phyloP scores from a whole-genome alignment of 2,888 invertebrate species.

The Apamea monoglypha region DNA sequence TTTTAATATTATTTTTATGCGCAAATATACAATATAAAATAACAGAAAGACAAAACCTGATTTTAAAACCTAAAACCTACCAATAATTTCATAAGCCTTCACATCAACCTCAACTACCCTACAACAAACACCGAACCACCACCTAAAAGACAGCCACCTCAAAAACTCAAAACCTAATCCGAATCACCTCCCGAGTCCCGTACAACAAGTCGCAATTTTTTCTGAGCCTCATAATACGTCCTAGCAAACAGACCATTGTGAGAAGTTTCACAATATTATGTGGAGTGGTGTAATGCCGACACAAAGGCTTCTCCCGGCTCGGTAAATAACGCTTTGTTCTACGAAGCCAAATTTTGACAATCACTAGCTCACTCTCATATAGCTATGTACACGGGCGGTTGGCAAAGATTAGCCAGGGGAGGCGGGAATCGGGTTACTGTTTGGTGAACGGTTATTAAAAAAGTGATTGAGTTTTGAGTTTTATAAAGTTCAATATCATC shows the following conservation, averaged over 20 bases:
- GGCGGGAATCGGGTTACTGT: background rate
- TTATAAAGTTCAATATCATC: background rate
- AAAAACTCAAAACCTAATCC: conserved; percentile 72
- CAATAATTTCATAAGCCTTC: background rate
- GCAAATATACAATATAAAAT: background rate
- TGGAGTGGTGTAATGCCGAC: conserved; percentile 89
- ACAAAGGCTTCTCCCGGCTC: conserved; percentile 88
- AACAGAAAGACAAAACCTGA: background rate
- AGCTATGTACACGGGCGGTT: conserved; percentile 77
- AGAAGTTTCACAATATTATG: conserved; percentile 90
- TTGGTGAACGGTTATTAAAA: background rate
- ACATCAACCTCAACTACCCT: background rate
- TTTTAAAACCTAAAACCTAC: background rate
- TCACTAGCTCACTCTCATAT: conserved; percentile 88
- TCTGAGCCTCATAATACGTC: conserved; percentile 81
- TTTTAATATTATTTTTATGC: background rate
- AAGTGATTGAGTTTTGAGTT: background rate
- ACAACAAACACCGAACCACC: background rate
- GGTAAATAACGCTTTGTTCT: conserved; percentile 91
- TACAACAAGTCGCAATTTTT: conserved; percentile 79
- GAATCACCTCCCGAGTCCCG: conserved; percentile 70
- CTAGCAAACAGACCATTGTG: conserved; percentile 87
- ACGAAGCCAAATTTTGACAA: conserved; percentile 91
- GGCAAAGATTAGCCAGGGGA: conserved; percentile 76
- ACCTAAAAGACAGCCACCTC: conserved; percentile 15